A percentile compares a stretch with the other conserved stretches of the same genome.
Conservation (phyloP, 1,140 invertebrate genomes). For the Hylaeus anthracinus region DNA sequence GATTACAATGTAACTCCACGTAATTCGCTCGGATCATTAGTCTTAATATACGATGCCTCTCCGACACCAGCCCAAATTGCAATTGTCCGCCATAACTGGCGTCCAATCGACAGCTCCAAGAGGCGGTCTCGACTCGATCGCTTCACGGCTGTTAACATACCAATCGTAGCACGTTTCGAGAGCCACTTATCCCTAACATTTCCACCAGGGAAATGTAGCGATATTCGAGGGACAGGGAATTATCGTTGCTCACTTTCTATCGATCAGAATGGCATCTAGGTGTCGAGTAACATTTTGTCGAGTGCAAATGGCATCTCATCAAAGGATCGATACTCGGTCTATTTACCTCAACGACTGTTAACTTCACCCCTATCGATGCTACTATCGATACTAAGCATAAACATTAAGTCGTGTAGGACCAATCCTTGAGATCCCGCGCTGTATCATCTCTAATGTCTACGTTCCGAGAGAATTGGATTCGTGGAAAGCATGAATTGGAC, state of each 20-base stretch:
- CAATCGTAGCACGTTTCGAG: background rate
- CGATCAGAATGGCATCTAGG: too few species aligned
- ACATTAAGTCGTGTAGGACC: too few species aligned
- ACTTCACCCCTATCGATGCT: too few species aligned
- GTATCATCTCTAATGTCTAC: too few species aligned
- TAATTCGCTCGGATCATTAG: constrained; percentile 16
- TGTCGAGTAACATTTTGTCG: too few species aligned
- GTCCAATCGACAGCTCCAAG: constrained; percentile 5
- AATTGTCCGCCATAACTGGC: background rate
- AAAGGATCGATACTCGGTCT: too few species aligned
- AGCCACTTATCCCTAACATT: background rate
- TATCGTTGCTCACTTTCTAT: too few species aligned
- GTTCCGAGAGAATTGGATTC: background rate
- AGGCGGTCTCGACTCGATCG: background rate
- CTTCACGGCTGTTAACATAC: background rate
- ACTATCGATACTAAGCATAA: too few species aligned
- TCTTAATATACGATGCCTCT: constrained; percentile 13
- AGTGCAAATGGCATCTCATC: too few species aligned
- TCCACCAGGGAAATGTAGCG: background rate
- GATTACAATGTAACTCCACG: background rate
- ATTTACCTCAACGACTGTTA: too few species aligned
- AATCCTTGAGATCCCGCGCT: too few species aligned
- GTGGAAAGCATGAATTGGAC: background rate
- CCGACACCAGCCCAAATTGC: constrained; percentile 12
- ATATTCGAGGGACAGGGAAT: too few species aligned